These are phyloP conservation scores for Aix galericulata DNA, from an alignment of 2,113 vertebrate species.

Conservation along the genomic window DNA sequence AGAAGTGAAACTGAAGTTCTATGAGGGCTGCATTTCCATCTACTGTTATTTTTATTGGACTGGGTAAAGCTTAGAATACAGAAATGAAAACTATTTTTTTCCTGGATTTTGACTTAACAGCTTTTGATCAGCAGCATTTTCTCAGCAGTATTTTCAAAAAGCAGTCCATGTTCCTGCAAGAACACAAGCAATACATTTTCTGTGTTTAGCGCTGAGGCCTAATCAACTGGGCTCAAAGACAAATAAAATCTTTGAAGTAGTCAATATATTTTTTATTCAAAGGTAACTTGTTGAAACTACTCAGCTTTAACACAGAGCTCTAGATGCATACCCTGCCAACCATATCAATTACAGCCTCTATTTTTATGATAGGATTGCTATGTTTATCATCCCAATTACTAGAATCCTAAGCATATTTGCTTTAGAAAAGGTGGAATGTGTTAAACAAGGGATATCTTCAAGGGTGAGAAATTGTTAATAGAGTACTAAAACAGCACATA, in stretches of 20 bases:
- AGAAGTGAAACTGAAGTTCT: constrained; percentile 36
- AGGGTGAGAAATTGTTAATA: neutral
- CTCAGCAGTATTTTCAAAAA: neutral
- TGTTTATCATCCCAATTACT: neutral
- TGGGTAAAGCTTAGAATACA: neutral
- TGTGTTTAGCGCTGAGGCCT: neutral
- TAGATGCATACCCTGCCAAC: neutral
- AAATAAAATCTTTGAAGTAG: neutral
- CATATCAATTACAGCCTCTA: neutral
- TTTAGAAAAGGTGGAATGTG: neutral
- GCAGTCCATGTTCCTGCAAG: neutral
- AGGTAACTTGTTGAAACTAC: neutral
- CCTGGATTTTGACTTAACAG: constrained; percentile 17
- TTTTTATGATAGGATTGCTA: constrained; percentile 1
- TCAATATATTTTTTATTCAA: constrained; percentile 1
- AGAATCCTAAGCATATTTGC: neutral
- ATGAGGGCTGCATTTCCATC: neutral
- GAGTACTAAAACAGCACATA: neutral
- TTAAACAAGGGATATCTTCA: neutral
- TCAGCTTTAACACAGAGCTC: neutral
- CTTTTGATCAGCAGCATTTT: neutral
- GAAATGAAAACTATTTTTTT: constrained; percentile 11
- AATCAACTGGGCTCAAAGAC: neutral
- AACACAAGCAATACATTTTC: neutral
- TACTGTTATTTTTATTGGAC: constrained; percentile 50